Base-by-base conservation (phyloP, 2,888 invertebrate genomes). In the Hesperia comma region DNA sequence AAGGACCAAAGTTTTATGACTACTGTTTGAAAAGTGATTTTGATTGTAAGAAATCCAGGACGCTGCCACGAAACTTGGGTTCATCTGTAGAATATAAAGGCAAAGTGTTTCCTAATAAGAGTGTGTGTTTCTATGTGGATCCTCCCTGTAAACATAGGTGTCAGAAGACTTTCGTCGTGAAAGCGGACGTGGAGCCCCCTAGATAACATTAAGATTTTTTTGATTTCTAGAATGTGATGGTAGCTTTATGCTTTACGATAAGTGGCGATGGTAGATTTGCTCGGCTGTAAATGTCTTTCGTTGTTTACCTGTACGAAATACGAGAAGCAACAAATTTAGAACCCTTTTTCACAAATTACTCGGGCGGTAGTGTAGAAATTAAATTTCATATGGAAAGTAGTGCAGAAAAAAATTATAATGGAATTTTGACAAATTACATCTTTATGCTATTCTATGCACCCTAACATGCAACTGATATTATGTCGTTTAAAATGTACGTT, bases 11-110 rank as follows among this genome's bases (percentile, higher is more conserved):
- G 0, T 81, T 84, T 1, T 92, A 90, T 58, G 91, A 92, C 64
- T 92, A 91, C 60, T 92, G 87, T 75, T 75, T 90, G 1, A 92
- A 92, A 76, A 88, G 90, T 85, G 92, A 92, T 74, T 83, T 85
- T 74, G 92, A 92, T 73, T 83, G 84, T 75, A 82, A 79, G 41
- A 79, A 77, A 74, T 80, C 89, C 1, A 87, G 86, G 57, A 92
- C 92, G 61, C 76, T 92, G 81, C 92, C 92, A 8, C 82, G 89
- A 69, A 89, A 87, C 71, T 72, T 89, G 46, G 88, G 90, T 12
- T 88, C 90, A 0, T 84, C 85, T 2, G 80, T 85, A 43, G 87
- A 86, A 21, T 82, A 69, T 71, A 86, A 81, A 68, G 61, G 54
- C n/a, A 74, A 76, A 57, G 81, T 85, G n/a, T 79, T 81, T 53